Conservation (phyloP, 2,888 invertebrate species). For the Busseola fusca region DNA sequence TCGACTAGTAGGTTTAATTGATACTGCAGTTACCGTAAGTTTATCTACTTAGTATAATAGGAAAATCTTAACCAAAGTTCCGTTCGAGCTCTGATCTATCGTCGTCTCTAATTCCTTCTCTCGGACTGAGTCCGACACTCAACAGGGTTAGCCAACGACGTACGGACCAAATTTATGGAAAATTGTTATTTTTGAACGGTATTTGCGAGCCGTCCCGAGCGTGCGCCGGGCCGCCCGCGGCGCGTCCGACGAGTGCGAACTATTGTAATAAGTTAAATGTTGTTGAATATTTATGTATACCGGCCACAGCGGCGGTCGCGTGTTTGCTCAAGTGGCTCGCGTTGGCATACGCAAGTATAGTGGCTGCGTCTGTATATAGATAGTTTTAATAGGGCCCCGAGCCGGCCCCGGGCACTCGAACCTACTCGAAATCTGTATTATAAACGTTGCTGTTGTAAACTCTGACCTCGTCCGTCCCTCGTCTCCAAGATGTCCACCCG, state of each 20-base stretch:
- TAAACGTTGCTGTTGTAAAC: conserved; percentile 65
- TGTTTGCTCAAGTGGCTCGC: conserved; percentile 84
- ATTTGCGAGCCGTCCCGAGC: conserved; percentile 75
- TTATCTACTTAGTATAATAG: conserved; percentile 85
- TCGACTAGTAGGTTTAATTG: conserved; percentile 77
- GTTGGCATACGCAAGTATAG: conserved; percentile 79
- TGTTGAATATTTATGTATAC: conserved; percentile 74
- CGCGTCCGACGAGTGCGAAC: conserved; percentile 66
- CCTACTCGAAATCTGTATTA: conserved; percentile 66
- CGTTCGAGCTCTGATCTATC: conserved; percentile 77
- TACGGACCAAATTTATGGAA: conserved; percentile 79
- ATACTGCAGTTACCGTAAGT: conserved; percentile 87
- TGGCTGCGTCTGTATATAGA: conserved; percentile 84
- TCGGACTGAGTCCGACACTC: conserved; percentile 76
- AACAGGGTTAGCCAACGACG: conserved; percentile 82
- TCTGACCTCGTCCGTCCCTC: conserved; percentile 70
- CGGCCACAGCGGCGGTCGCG: conserved; percentile 73
- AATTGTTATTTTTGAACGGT: conserved; percentile 72
- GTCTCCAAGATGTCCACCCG: conserved; percentile 56
- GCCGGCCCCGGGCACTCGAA: conserved; percentile 69
- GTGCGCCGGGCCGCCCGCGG: conserved; percentile 60
- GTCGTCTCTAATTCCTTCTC: conserved; percentile 74
- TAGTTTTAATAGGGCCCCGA: conserved; percentile 78
- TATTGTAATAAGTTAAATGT: conserved; percentile 69
- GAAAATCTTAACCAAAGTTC: conserved; percentile 86